Percentiles rank a stretch among this genome's conserved stretches.
phyloP scores from a whole-genome alignment of 2,797 vertebrate genomes.

The Hozukius guyotensis region DNA sequence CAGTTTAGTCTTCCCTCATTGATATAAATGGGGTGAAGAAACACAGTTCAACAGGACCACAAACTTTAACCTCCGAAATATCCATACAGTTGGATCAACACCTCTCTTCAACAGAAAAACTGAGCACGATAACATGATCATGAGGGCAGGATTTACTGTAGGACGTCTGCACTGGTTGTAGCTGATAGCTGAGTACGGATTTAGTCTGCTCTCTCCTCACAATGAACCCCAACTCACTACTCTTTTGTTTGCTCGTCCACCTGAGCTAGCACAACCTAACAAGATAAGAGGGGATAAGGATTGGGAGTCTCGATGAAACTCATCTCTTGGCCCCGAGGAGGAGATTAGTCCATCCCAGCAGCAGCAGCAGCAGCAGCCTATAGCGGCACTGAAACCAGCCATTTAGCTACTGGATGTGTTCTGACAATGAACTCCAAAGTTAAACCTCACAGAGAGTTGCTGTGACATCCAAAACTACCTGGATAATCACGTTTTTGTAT shows the following conservation, averaged over 20 bases:
- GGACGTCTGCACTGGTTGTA: background rate
- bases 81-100: background rate
- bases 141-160: background rate
- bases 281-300: conserved; percentile 73
- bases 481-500: background rate
- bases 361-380: background rate
- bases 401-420: conserved; percentile 7
- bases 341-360: conserved; percentile 33
- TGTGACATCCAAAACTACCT: background rate
- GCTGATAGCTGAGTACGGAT: background rate
- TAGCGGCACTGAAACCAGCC: background rate
- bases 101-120: background rate
- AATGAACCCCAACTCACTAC: background rate
- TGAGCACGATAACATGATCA: background rate
- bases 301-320: conserved; percentile 38
- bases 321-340: conserved; percentile 18
- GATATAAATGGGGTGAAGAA: background rate
- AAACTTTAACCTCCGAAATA: background rate
- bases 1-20: background rate
- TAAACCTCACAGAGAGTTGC: background rate
- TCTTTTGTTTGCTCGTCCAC: conserved; percentile 22
- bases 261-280: conserved; percentile 59
- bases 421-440: background rate
- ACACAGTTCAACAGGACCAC: background rate
- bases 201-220: background rate